Evolutionary conservation across 2,888 invertebrate species (phyloP).

Genomic region (Leptinotarsa rubiginosa): DNA sequence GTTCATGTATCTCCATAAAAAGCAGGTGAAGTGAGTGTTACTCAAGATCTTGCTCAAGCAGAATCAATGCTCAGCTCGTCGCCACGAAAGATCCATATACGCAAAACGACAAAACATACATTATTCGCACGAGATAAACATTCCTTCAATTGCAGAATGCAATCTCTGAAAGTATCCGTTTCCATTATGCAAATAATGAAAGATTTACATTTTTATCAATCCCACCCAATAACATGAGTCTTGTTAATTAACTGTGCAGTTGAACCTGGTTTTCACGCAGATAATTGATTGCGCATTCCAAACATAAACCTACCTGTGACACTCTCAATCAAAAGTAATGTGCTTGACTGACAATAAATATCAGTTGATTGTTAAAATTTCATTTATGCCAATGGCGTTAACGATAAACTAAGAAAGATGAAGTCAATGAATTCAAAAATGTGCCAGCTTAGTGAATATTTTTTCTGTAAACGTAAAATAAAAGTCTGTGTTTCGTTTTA

Average conservation of each 20-base stretch:
- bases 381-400: no score
- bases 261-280: constrained; percentile 25
- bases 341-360: constrained; percentile 44
- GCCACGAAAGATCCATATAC: background rate
- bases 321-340: constrained; percentile 20
- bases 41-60: background rate
- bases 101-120: background rate
- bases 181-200: constrained; percentile 17
- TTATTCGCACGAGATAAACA: constrained; percentile 1
- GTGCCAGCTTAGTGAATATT: no score
- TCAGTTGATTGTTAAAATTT: constrained; percentile 28
- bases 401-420: no score
- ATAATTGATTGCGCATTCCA: constrained; percentile 36
- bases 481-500: no score
- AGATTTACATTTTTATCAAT: constrained; percentile 35
- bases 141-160: constrained; percentile 9
- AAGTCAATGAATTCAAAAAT: no score
- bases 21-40: background rate
- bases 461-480: no score
- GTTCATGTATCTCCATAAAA: background rate
- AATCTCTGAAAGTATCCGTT: constrained; percentile 13
- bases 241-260: constrained; percentile 33
- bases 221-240: constrained; percentile 31
- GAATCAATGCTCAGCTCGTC: background rate
- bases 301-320: constrained; percentile 10